phyloP scores from a whole-genome alignment of 2,888 invertebrate genomes.

The Hydriomena furcata region DNA sequence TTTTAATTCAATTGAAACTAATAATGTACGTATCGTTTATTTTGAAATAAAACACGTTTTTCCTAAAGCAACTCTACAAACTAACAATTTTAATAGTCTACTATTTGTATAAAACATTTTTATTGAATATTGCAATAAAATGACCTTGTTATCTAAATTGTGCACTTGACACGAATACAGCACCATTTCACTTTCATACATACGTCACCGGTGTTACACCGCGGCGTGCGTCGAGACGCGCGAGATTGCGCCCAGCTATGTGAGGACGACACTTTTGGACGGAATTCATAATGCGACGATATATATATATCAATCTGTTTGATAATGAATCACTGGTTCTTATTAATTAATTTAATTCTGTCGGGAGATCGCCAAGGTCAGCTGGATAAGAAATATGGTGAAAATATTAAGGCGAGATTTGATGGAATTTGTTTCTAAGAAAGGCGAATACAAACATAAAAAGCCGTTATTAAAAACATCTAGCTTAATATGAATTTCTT shows the following conservation, averaged over 20 bases:
- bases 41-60: too few relatives aligned
- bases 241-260: slow-evolving; percentile 32
- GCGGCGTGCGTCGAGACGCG: slow-evolving; percentile 41
- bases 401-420: too few relatives aligned
- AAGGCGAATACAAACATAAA: too few relatives aligned
- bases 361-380: too few relatives aligned
- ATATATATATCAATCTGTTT: neutral
- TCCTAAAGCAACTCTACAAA: neutral
- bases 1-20: too few relatives aligned
- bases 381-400: too few relatives aligned
- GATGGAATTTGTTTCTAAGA: too few relatives aligned
- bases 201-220: slow-evolving; percentile 58
- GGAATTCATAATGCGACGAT: slow-evolving; percentile 8
- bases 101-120: slow-evolving; percentile 41
- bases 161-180: slow-evolving; percentile 82
- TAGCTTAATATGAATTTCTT: too few relatives aligned
- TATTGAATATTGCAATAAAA: slow-evolving; percentile 71
- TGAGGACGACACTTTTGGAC: slow-evolving; percentile 18
- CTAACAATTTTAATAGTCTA: slow-evolving; percentile 15
- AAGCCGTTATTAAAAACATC: too few relatives aligned
- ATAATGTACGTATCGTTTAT: too few relatives aligned
- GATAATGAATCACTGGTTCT: too few relatives aligned
- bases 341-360: too few relatives aligned
- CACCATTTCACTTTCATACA: slow-evolving; percentile 81
- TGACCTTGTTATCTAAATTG: slow-evolving; percentile 82